Base-by-base conservation (phyloP, 2,113 vertebrate genomes). In the Sardina pilchardus region DNA sequence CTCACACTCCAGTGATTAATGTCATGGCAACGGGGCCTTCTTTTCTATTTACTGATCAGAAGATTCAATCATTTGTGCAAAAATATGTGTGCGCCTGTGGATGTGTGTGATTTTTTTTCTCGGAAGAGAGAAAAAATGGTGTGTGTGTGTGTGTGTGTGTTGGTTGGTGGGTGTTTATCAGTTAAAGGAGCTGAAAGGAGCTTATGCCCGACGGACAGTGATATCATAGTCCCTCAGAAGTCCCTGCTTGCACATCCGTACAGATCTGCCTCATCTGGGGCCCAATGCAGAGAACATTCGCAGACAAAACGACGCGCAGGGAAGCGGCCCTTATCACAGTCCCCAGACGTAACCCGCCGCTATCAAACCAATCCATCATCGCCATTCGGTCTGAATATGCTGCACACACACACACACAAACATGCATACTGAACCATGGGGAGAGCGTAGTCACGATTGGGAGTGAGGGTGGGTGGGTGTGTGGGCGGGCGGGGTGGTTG, bases 301-400 rank as follows among this genome's bases (percentile, higher is more conserved):
- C 90, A 93, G 88, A 67, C 81, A 89, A 86, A 78, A 78, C 71
- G 26, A 89, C 88, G 90, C 86, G 85, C 87, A 82, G 92, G 90
- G 92, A 92, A 84, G 67, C 85, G n/a, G 56, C 81, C 88, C 92
- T 94, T 94, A 95, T 95, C 94, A 24, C 86, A 56, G 56, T 86
- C 89, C 78, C 83, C 93, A 93, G 90, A 94, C 91, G 90, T 90
- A 89, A 39, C 84, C 44, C 53, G 83, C 82, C 81, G 88, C 88
- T 90, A 93, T 94, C 86, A 42, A 63, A 90, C 91, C 91, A 67
- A 84, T 90, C 86, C 87, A 84, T 87, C 89, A 91, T 85, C 42
- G 43, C 53, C 78, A 86, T 90, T 86, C 85, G 82, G 84, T 88
- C 87, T 87, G 85, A 89, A 78, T 78, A 78, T 78, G 9, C 71